phyloP scores from a whole-genome alignment of 1,140 invertebrate species.

The Drosophila malerkotliana region DNA sequence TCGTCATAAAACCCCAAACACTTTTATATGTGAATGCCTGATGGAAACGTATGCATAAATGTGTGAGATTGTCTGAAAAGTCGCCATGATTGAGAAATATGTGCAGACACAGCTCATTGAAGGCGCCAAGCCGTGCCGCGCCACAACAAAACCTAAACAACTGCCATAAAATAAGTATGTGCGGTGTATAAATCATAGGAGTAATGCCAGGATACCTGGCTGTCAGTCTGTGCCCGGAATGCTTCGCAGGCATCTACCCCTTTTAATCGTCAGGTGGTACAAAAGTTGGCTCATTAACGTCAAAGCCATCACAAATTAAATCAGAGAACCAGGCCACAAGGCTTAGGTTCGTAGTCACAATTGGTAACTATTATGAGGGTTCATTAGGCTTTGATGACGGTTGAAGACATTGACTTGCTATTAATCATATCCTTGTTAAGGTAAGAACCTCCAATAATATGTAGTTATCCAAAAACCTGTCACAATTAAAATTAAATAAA shows the following conservation, averaged over 20 bases:
- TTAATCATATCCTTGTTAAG: neutral
- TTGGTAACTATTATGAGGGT: slow-evolving; percentile 8
- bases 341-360: neutral
- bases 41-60: slow-evolving; percentile 6
- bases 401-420: neutral
- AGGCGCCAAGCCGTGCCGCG: slow-evolving; percentile 46
- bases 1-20: slow-evolving; percentile 40
- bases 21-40: slow-evolving; percentile 12
- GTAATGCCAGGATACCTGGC: slow-evolving; percentile 32
- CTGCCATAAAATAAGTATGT: slow-evolving; percentile 71
- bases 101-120: slow-evolving; percentile 55
- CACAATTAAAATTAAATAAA: too few species aligned
- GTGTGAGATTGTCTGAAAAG: slow-evolving; percentile 33
- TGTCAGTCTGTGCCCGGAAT: slow-evolving; percentile 5
- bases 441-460: too few species aligned
- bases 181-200: slow-evolving; percentile 64
- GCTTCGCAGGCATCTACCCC: neutral
- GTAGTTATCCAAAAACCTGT: neutral
- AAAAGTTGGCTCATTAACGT: slow-evolving; percentile 28
- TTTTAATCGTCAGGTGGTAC: slow-evolving; percentile 7
- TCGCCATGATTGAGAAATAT: slow-evolving; percentile 57
- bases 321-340: slow-evolving; percentile 6
- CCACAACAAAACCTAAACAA: slow-evolving; percentile 34
- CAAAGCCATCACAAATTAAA: slow-evolving; percentile 19
- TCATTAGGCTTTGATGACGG: slow-evolving; percentile 5